Evolutionary conservation across 2,888 invertebrate genomes (phyloP), one percentile per base, ranked within the genome.

Genomic region (Cheilosia variabilis): DNA sequence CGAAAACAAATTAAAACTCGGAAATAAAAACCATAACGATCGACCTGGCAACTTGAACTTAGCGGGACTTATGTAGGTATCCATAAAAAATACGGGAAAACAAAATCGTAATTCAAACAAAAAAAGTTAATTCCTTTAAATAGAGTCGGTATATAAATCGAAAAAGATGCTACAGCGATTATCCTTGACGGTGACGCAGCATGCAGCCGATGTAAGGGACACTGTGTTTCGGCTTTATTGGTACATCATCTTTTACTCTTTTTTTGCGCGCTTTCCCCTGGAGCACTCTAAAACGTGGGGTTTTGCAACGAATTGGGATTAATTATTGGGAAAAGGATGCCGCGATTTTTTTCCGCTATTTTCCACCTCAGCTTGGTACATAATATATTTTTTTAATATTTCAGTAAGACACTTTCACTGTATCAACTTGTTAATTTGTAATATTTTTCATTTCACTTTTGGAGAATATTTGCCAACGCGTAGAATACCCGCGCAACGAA

Each of bases 281-380:
- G 31, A 75, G 50, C 65, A 75, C 75, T 75, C 75, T 57, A 50
- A 50, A 50, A 41, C 57, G 41, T 58, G 65, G 31, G 57, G 17
- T 37, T 37, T 55, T 47, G n/a, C 24, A 43, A 24, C 19, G 43
- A 34, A 13, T 55, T 2, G 10, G 34, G 55, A 65, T 72, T 62
- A 72, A 34, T 22, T 65, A 19, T 47, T 17, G 17, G 19, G 50
- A 24, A 43, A 27, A 43, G 60, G 27, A 43, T 24, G 6, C 5
- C 1, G 13, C 6, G n/a, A 2, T 27, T 43, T 72, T 60, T 52
- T 27, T 6, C 7, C 6, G 7, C 9, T 9, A 9, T 31, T 31
- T 31, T 62, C 15, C 15, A 52, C 34, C 31, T 63, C 50, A 24
- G 9, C 1, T 34, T 17, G 10, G 6, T 15, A 37, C 13, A 37